Conservation (phyloP, 2,797 vertebrate species). For the Gadopsis marmoratus region DNA sequence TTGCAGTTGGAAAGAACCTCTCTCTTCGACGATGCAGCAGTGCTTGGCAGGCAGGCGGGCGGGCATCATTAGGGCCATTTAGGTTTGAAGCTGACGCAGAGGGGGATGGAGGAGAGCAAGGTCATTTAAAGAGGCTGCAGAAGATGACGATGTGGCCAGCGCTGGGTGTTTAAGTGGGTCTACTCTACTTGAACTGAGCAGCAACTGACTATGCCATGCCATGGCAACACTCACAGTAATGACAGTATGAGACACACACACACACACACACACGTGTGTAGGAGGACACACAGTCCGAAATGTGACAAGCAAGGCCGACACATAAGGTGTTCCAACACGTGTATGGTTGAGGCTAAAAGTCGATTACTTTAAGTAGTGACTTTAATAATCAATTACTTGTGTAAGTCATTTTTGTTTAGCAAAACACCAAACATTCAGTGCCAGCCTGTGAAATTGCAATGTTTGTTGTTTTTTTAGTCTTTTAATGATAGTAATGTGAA, state of each 20-base stretch:
- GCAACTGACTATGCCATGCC: slow-evolving; percentile 50
- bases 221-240: slow-evolving; percentile 61
- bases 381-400: background rate
- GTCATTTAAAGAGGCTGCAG: slow-evolving; percentile 73
- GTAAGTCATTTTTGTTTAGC: background rate
- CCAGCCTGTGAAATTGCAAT: background rate
- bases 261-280: slow-evolving; percentile 7
- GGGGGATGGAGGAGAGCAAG: slow-evolving; percentile 62
- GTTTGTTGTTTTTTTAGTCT: background rate
- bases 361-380: too few species aligned
- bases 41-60: slow-evolving; percentile 59
- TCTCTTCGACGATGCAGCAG: slow-evolving; percentile 35
- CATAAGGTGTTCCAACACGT: background rate
- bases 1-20: slow-evolving; percentile 60
- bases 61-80: slow-evolving; percentile 73
- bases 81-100: slow-evolving; percentile 63
- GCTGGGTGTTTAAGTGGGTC: slow-evolving; percentile 63
- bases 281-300: slow-evolving; percentile 10
- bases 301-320: slow-evolving; percentile 24
- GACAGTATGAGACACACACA: slow-evolving; percentile 28
- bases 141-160: slow-evolving; percentile 67
- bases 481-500: background rate
- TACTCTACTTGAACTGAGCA: slow-evolving; percentile 62
- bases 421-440: background rate
- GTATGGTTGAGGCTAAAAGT: background rate